Conservation (phyloP, 2,888 invertebrate genomes). For the Oscheius sp. region DNA sequence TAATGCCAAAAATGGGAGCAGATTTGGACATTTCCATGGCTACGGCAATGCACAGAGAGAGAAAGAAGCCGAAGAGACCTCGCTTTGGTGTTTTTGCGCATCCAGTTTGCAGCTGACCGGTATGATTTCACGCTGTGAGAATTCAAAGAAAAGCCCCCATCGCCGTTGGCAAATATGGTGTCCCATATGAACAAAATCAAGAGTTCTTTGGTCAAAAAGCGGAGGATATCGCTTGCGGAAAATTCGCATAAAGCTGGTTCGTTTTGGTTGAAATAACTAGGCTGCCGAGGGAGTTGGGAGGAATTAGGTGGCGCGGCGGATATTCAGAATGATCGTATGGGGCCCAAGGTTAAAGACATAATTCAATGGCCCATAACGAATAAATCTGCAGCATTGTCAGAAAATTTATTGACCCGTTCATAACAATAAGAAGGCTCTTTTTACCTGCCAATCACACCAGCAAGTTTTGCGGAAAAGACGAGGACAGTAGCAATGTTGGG, state of each 20-base stretch:
- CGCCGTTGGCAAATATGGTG: not conserved
- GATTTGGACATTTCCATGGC: too few relatives aligned
- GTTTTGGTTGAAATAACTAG: not conserved
- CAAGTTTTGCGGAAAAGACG: constrained; percentile 3
- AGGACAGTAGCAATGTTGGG: not conserved
- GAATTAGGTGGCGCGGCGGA: constrained; percentile 1
- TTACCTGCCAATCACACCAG: constrained; percentile 1
- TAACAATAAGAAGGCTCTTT: constrained; percentile 8
- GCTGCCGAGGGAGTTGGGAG: not conserved
- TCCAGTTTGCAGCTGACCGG: constrained; percentile 13
- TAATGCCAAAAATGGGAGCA: too few relatives aligned
- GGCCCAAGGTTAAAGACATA: constrained; percentile 13
- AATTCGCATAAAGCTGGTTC: too few relatives aligned
- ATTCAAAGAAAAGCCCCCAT: not conserved
- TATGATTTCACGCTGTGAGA: constrained; percentile 12
- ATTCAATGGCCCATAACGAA: constrained; percentile 17
- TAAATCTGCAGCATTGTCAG: constrained; percentile 1
- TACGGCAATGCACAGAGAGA: too few relatives aligned
- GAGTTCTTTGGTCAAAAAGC: not conserved
- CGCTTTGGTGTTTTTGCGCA: not conserved
- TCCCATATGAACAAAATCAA: not conserved
- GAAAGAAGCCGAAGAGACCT: too few relatives aligned
- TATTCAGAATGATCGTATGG: not conserved
- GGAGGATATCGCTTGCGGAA: too few relatives aligned
- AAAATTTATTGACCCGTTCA: constrained; percentile 16